A percentile compares a stretch with the other conserved stretches of the same genome.
phyloP scores from a whole-genome alignment of 2,888 invertebrate genomes.

The Hypselothyrea guttata region DNA sequence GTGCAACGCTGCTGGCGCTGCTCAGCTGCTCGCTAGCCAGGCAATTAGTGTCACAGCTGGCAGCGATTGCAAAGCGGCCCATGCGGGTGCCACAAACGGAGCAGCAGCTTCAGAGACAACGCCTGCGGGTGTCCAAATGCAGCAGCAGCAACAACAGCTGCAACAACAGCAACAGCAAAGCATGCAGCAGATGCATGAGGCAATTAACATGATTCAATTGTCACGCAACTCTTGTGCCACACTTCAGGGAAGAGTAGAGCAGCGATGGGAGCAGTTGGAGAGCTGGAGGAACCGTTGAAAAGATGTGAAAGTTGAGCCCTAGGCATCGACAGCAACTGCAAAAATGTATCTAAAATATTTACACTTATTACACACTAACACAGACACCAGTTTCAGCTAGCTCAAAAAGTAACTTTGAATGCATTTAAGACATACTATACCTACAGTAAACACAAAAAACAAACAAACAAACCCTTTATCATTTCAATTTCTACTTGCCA shows the following conservation, averaged over 20 bases:
- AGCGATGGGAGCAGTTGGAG: constrained; percentile 24
- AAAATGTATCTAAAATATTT: constrained; percentile 69
- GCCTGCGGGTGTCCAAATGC: constrained; percentile 38
- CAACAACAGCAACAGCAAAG: constrained; percentile 40
- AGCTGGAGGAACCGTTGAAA: constrained; percentile 25
- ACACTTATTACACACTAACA: constrained; percentile 22
- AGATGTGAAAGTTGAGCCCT: constrained; percentile 50
- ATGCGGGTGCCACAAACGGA: constrained; percentile 18
- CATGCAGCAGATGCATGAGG: constrained; percentile 60
- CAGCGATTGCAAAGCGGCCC: constrained; percentile 38
- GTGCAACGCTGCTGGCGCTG: constrained; percentile 56
- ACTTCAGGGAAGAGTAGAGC: constrained; percentile 59
- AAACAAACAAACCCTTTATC: constrained; percentile 7
- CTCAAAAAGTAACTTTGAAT: constrained; percentile 57
- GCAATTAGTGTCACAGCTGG: constrained; percentile 66
- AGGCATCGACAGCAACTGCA: constrained; percentile 56
- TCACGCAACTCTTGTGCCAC: constrained; percentile 73
- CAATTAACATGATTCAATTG: constrained; percentile 77
- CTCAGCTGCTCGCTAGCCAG: constrained; percentile 65
- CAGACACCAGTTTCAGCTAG: constrained; percentile 51
- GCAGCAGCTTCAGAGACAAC: constrained; percentile 26
- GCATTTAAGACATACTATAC: constrained; percentile 42
- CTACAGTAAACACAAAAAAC: constrained; percentile 12
- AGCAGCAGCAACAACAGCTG: constrained; percentile 25
- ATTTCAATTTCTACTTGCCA: constrained; percentile 13